phyloP scores from a whole-genome alignment of 2,113 vertebrate genomes.

The Corythornis vintsioides region DNA sequence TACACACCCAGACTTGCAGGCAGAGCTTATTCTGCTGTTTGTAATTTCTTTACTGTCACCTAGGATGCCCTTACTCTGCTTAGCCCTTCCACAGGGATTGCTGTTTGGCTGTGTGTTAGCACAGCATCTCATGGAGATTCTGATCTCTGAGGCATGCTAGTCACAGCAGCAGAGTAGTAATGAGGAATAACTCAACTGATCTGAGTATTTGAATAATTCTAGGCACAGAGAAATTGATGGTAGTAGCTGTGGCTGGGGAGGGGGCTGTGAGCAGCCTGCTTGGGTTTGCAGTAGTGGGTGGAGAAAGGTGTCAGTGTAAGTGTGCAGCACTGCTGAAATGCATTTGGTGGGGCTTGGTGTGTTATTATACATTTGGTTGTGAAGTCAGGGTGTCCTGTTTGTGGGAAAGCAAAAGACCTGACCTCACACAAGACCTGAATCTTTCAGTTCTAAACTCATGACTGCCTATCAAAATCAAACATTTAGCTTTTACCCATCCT shows the following conservation, averaged over 20 bases:
- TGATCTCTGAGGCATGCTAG: not conserved
- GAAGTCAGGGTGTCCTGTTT: not conserved
- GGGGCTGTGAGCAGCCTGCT: not conserved
- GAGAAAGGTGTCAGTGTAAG: not conserved
- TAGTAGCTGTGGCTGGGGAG: not conserved
- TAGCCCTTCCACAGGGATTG: not conserved
- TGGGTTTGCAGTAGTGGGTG: not conserved
- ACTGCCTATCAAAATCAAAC: not conserved
- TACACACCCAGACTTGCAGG: not conserved
- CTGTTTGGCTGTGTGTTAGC: not conserved
- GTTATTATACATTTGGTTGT: rapidly evolving
- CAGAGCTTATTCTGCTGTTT: not conserved
- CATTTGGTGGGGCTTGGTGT: not conserved
- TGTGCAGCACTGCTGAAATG: not conserved
- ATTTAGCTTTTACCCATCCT: not conserved
- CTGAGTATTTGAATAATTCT: not conserved
- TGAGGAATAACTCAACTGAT: not conserved
- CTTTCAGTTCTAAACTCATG: not conserved
- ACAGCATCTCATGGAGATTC: not conserved
- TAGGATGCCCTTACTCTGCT: not conserved
- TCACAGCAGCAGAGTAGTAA: not conserved
- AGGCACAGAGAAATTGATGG: not conserved
- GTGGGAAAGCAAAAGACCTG: not conserved
- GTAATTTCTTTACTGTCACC: not conserved
- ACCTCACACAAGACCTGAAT: not conserved